Evolutionary conservation across 2,888 invertebrate genomes (phyloP), one percentile per base, ranked within the genome.

Genomic region (Caenorhabditis sp.): DNA sequence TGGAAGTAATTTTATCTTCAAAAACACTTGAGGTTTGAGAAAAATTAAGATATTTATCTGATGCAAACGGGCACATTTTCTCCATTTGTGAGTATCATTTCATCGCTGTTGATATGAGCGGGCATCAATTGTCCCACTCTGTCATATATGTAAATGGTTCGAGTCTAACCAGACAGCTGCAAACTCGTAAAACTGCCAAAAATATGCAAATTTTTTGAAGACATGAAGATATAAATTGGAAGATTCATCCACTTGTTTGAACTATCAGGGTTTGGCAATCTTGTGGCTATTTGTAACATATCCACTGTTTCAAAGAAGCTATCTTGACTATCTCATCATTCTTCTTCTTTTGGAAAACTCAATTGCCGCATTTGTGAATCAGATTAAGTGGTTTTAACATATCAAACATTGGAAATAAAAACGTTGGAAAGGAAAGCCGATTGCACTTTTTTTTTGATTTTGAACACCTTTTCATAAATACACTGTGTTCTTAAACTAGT

Each of bases 121-220:
- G 2, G 18, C 47, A 18, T 18, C 47, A 47, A 58, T 76, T 53
- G 44, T 44, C 56, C 53, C 72, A 68, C 47, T 68, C 61, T 67
- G 80, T 56, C 80, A 80, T 72, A 60, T 80, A 80, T 80, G 80
- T 68, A 80, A 72, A 80, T 80, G 55, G 67, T 72, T 44, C 44
- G 61, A 70, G 51, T 68, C 64, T 50, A 62, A 72, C 80, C 72
- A 80, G 80, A 68, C 80, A 80, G 72, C 80, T 80, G 80, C 72
- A 58, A 80, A 72, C 62, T 72, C 72, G 56, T 44, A 65, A 51
- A 61, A 77, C 68, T 55, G 51, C 47, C 55, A 44, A 47, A 76
- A 76, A 76, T 81, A 81, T 81, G 81, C 81, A 61, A 81, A 81
- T 81, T 50, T 72, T 70, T 77, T 55, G 51, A 50, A 69, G 35